Evolutionary conservation across 2,888 invertebrate species (phyloP).

Genomic region (Molorchus minor): DNA sequence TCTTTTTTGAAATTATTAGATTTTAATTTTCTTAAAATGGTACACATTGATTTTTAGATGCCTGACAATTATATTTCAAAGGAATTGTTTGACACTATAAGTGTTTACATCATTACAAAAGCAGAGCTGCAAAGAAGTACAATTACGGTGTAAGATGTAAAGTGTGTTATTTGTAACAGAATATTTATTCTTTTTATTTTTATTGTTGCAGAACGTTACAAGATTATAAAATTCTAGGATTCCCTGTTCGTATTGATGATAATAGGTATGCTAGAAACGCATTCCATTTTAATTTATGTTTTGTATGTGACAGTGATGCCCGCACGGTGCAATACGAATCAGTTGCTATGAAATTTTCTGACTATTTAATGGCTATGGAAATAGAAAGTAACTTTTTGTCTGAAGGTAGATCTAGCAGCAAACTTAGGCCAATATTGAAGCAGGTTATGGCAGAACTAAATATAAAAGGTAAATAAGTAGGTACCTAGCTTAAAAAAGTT

Average conservation of each 20-base stretch:
- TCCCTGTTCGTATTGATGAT: slow-evolving; percentile 89
- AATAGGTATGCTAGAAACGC: slow-evolving; percentile 91
- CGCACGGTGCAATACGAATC: slow-evolving; percentile 93
- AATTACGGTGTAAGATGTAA: slow-evolving; percentile 81
- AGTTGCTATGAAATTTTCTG: slow-evolving; percentile 92
- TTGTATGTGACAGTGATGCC: slow-evolving; percentile 90
- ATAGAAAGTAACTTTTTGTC: slow-evolving; percentile 88
- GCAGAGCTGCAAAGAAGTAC: slow-evolving; percentile 88
- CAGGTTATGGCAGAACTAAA: slow-evolving; percentile 86
- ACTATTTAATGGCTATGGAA: slow-evolving; percentile 90
- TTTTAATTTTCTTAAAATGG: background rate
- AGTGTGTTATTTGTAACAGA: slow-evolving; percentile 1
- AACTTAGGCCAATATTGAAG: slow-evolving; percentile 78
- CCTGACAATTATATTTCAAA: slow-evolving; percentile 92
- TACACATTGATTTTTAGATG: slow-evolving; percentile 67
- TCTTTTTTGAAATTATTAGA: too few species aligned
- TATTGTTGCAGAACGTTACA: slow-evolving; percentile 68
- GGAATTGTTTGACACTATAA: slow-evolving; percentile 92
- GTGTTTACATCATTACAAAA: slow-evolving; percentile 95
- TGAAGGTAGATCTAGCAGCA: slow-evolving; percentile 68
- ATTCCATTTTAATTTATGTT: slow-evolving; percentile 94
- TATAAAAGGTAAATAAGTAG: slow-evolving; percentile 64
- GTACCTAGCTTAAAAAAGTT: too few species aligned
- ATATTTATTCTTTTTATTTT: too few species aligned
- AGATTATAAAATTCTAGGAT: slow-evolving; percentile 90